A percentile compares a stretch with the other conserved stretches of the same genome.
phyloP scores from a whole-genome alignment of 2,888 invertebrate genomes.

The Ormyrus labotus region DNA sequence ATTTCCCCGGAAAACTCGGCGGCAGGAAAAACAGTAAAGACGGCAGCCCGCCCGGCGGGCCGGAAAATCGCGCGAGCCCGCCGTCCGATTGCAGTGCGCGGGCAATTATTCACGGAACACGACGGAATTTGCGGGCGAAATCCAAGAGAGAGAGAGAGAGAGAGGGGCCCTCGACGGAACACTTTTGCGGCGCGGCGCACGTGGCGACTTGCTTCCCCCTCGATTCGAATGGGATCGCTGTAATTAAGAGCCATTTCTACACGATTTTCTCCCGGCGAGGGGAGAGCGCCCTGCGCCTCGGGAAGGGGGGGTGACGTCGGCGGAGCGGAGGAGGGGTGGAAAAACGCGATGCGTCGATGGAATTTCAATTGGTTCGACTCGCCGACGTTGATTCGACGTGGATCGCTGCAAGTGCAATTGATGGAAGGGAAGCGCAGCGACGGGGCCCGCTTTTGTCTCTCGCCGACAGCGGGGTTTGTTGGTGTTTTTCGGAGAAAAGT shows the following conservation, averaged over 20 bases:
- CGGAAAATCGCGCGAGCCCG: conserved; percentile 57
- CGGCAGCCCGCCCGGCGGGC: conserved; percentile 48
- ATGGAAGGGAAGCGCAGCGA: neutral
- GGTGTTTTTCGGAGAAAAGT: too few species aligned
- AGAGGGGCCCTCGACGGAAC: conserved; percentile 61
- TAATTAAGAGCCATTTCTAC: conserved; percentile 76
- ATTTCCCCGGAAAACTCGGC: neutral
- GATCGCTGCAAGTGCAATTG: conserved; percentile 25
- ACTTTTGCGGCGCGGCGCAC: conserved; percentile 68
- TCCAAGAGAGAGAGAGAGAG: conserved; percentile 54
- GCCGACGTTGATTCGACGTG: neutral
- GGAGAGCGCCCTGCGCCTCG: neutral
- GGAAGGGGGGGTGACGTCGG: neutral
- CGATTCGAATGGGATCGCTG: conserved; percentile 74
- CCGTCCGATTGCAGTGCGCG: conserved; percentile 23
- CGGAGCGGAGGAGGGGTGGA: neutral
- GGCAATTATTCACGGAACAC: conserved; percentile 57
- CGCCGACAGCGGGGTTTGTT: too few species aligned
- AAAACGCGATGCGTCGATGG: conserved; percentile 45
- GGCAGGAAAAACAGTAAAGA: conserved; percentile 33
- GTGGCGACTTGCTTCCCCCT: conserved; percentile 61
- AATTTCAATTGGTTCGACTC: conserved; percentile 51
- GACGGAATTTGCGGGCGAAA: conserved; percentile 59
- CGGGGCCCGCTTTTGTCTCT: neutral
- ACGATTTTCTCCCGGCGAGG: conserved; percentile 67